Conservation (phyloP, 1,140 invertebrate species). For the Belonocnema kinseyi region DNA sequence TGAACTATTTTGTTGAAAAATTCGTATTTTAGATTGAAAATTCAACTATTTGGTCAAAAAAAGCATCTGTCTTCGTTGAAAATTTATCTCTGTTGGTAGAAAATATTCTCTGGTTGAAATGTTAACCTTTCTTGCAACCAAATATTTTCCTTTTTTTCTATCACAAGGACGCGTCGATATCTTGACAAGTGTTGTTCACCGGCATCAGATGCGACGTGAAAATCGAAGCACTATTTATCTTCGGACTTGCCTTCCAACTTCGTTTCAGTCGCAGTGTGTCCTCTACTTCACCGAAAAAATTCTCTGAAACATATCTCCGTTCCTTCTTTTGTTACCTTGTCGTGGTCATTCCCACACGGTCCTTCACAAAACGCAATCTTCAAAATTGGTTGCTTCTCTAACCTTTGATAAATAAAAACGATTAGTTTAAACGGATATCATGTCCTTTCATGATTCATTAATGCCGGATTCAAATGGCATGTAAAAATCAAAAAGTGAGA, state of each 20-base stretch:
- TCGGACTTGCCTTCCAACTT: constrained; percentile 39
- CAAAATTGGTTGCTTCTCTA: constrained; percentile 56
- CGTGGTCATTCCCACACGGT: not conserved
- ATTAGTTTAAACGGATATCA: constrained; percentile 2
- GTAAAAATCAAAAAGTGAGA: not conserved
- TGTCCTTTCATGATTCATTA: not conserved
- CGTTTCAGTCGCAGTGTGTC: constrained; percentile 1
- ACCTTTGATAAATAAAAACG: not conserved
- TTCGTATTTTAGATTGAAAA: no score
- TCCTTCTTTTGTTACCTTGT: not conserved
- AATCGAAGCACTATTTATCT: constrained; percentile 60
- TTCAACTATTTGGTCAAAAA: no score
- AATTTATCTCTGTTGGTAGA: no score
- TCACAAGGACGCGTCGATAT: constrained; percentile 2
- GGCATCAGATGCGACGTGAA: constrained; percentile 44
- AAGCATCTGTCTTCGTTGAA: no score
- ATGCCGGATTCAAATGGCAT: not conserved
- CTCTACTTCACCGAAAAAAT: constrained; percentile 35
- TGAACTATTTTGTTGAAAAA: no score
- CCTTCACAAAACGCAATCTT: constrained; percentile 57
- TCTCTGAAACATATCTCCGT: constrained; percentile 31
- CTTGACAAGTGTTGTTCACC: not conserved
- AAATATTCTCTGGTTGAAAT: no score
- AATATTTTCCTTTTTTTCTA: constrained; percentile 32
- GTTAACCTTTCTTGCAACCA: no score